Base-by-base conservation (phyloP, 2,113 vertebrate genomes). In the Abramis brama region DNA sequence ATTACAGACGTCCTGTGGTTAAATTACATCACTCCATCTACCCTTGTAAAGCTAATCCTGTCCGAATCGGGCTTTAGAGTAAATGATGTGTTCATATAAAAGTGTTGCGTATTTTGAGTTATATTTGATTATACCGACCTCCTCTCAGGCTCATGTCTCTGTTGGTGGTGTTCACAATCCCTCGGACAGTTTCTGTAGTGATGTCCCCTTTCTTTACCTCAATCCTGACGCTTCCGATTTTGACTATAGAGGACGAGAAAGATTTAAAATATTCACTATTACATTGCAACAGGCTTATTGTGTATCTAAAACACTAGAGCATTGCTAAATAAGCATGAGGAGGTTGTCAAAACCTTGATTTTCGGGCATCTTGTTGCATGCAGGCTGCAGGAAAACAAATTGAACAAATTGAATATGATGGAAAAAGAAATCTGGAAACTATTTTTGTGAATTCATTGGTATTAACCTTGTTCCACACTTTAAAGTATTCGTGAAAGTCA, bases 81-180 rank as follows among this genome's bases (percentile, higher is more conserved):
- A 74, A n/a, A 11, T 12, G 70, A 68, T 68, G 30, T 68, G 17
- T 70, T 21, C 7, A 39, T 39, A 5, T 70, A 39, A 71, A 11
- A 43, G 68, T 71, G 68, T 71, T 11, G 36, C 4, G 2, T 43
- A 23, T 43, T 71, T 12, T 71, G 68, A 39, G 9, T 5, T 23
- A 23, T 39, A 43, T 39, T 43, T 23, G 36, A 23, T 43, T 10
- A 23, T 23, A 43, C 52, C 10, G 36, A 91, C 92, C 92, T 79
- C 21, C 30, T 83, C 45, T 89, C 64, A 90, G 79, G 71, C 86
- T 87, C 83, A 93, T 82, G 19, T 88, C 23, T 3, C 59, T 52
- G 62, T 87, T 93, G 74, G 91, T 92, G 33, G 88, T 91, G 82
- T 93, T 93, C 19, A 93, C 90, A 21, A 93, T 92, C 27, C 89